Base-by-base conservation (phyloP, 2,113 vertebrate species). In the Lepisosteus oculatus region DNA sequence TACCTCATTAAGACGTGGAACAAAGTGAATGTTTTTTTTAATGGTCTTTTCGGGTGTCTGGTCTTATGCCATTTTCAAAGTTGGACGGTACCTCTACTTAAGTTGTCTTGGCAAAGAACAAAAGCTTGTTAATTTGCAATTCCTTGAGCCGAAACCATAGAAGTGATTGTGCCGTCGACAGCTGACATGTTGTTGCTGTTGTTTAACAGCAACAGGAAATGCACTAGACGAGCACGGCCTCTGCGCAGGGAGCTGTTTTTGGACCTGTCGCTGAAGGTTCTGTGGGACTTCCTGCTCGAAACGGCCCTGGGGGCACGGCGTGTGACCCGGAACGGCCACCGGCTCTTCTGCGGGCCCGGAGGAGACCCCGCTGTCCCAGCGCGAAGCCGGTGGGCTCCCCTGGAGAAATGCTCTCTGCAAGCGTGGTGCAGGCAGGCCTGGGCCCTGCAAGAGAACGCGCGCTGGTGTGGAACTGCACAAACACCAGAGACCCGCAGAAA, bases 281-380 rank as follows among this genome's bases (percentile, higher is more conserved):
- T 61, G 65, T 45, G 57, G 44, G 45, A 67, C 65, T 73, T 73
- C 72, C 72, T 73, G 65, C 41, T 61, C 11, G 56, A 54, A 43
- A 61, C 47, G 44, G 17, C 44, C 57, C 45, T 44, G 56, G 65
- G 72, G 45, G 61, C 11, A 55, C 54, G 56, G 59, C 65, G 61
- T 67, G 61, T 67, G 65, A 67, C n/a, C 15, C 8, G 8, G 55
- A 41, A 17, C 42, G 56, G 9, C n/a, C 56, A 43, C 45, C 54
- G 14, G 41, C 42, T 57, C 8, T 56, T 29, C 29, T 2, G 29
- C 29, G 29, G 29, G 29, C 29, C 29, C 2, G 29, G 29, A 29
- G 29, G 29, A 2, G 29, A 29, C 29, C 29, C 29, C 2, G 29
- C 29, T 29, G 29, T 2, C 29, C 29, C 44, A 55, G 3, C 13